Evolutionary conservation across 2,888 invertebrate genomes (phyloP).

Genomic region (Lymantria dispar): DNA sequence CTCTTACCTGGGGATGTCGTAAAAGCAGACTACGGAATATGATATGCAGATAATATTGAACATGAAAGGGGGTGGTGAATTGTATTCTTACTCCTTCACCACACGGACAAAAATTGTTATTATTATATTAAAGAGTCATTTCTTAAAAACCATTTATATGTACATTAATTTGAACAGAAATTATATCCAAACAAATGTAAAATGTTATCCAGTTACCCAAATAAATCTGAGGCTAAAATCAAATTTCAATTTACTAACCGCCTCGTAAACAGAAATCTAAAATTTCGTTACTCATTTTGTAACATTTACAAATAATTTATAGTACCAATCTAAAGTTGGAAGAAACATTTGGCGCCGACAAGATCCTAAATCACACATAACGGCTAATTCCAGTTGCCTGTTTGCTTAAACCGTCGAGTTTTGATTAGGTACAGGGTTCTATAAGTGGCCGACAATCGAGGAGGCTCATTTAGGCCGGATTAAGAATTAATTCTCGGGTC

Average conservation of each 20-base stretch:
- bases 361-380: constrained; percentile 30
- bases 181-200: neutral
- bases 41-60: too few species aligned
- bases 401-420: constrained; percentile 29
- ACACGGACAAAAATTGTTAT: too few species aligned
- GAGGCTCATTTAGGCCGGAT: constrained; percentile 48
- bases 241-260: neutral
- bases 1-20: too few species aligned
- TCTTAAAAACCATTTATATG: too few species aligned
- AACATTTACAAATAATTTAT: constrained; percentile 22
- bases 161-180: neutral
- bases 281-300: constrained; percentile 11
- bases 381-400: constrained; percentile 25
- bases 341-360: constrained; percentile 32
- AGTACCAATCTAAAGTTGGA: constrained; percentile 23
- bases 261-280: constrained; percentile 4
- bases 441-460: constrained; percentile 44
- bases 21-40: too few species aligned
- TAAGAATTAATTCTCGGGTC: constrained; percentile 49
- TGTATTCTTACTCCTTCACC: too few species aligned
- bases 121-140: too few species aligned
- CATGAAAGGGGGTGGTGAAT: too few species aligned
- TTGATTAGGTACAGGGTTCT: constrained; percentile 35
- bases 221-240: neutral
- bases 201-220: neutral